Conservation (phyloP, 2,797 vertebrate species). For the Esox masquinongy region DNA sequence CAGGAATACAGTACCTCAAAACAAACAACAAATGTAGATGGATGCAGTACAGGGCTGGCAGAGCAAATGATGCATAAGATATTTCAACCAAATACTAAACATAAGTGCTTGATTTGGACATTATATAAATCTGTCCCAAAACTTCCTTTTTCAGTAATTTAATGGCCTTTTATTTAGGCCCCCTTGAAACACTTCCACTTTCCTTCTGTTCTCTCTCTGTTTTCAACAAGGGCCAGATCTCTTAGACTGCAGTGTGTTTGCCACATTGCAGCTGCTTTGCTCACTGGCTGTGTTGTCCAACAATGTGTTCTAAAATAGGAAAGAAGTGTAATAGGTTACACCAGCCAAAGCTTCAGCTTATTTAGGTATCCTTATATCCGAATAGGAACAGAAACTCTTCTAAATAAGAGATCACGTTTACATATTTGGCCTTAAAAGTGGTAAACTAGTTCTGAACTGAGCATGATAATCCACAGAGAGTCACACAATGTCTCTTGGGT, state of each 20-base stretch:
- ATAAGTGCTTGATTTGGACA: too few species aligned
- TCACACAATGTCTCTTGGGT: conserved; percentile 37
- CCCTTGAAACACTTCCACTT: not conserved
- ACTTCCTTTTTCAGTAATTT: conserved; percentile 24
- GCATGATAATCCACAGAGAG: conserved; percentile 43
- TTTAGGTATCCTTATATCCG: conserved; percentile 53
- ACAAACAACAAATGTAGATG: too few species aligned
- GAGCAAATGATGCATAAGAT: too few species aligned
- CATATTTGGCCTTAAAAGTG: conserved; percentile 36
- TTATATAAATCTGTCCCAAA: too few species aligned
- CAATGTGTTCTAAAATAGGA: conserved; percentile 59
- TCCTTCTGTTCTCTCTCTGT: conserved; percentile 26
- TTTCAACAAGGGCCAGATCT: conserved; percentile 33
- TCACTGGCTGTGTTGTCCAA: conserved; percentile 64
- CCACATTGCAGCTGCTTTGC: conserved; percentile 51
- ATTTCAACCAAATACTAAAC: too few species aligned
- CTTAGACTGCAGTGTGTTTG: conserved; percentile 46
- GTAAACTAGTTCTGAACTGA: conserved; percentile 59
- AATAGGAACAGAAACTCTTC: conserved; percentile 69
- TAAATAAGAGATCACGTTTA: conserved; percentile 51
- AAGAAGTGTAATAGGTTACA: conserved; percentile 57
- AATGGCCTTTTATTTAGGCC: conserved; percentile 5
- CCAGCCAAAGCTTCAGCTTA: conserved; percentile 53
- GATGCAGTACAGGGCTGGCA: too few species aligned
- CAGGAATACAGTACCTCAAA: too few species aligned